Evolutionary conservation across 2,797 vertebrate genomes (phyloP).

Genomic region (Pyrocephalus nanus): DNA sequence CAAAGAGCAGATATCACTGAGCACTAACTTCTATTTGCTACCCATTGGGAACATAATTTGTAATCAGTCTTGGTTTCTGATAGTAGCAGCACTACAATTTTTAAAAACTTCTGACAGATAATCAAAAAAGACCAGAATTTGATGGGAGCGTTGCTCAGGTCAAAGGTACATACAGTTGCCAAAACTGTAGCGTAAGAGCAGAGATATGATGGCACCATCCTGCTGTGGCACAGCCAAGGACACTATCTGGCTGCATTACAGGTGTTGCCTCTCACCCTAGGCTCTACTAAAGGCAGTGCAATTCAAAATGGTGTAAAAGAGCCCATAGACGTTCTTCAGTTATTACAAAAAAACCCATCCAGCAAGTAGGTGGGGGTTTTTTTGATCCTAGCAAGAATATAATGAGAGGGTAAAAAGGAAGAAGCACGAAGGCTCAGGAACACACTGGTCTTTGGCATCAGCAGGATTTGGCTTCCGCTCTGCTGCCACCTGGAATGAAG

Average conservation of each 20-base stretch:
- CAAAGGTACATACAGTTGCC: neutral
- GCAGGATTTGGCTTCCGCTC: constrained; percentile 36
- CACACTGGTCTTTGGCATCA: neutral
- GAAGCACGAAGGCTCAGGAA: neutral
- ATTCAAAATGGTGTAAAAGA: neutral
- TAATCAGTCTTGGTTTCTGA: neutral
- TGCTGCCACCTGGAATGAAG: constrained; percentile 44
- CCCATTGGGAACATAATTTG: neutral
- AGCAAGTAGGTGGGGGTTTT: neutral
- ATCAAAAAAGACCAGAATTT: neutral
- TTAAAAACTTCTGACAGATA: neutral
- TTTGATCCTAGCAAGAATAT: neutral
- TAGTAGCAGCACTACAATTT: neutral
- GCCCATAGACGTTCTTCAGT: neutral
- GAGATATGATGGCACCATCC: neutral
- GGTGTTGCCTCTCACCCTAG: neutral
- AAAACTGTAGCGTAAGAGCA: neutral
- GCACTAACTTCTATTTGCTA: neutral
- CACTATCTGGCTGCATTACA: neutral
- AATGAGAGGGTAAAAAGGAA: neutral
- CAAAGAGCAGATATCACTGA: neutral
- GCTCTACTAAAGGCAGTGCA: neutral
- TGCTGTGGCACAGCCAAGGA: neutral
- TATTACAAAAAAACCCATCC: neutral
- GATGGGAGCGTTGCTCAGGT: neutral